Evolutionary conservation across 1,140 invertebrate species (phyloP).

Genomic region (Bombus cullumanus): DNA sequence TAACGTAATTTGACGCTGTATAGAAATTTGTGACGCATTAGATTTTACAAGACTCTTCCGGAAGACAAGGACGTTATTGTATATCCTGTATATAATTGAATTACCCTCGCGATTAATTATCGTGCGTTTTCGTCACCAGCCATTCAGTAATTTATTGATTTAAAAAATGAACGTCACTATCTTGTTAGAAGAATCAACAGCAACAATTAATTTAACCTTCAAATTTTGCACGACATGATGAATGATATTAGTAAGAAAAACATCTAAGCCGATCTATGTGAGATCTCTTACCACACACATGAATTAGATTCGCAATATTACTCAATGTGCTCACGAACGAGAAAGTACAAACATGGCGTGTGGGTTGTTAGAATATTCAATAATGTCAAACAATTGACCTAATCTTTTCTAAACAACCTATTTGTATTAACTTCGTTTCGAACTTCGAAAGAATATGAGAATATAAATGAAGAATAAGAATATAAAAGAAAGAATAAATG

Average conservation of each 20-base stretch:
- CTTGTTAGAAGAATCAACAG: background rate
- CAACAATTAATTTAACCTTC: background rate
- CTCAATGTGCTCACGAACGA: background rate
- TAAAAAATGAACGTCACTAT: background rate
- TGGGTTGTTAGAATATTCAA: background rate
- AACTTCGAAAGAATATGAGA: background rate
- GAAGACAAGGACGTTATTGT: slow-evolving; percentile 43
- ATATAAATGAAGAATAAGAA: background rate
- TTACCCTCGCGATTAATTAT: slow-evolving; percentile 61
- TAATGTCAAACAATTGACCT: background rate
- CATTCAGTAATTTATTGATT: background rate
- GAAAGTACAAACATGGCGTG: background rate
- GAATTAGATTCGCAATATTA: background rate
- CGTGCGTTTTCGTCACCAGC: background rate
- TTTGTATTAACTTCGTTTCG: no score
- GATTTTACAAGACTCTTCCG: slow-evolving; percentile 56
- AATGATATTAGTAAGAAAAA: no score
- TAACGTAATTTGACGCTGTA: slow-evolving; percentile 7
- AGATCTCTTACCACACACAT: background rate
- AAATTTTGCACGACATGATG: no score
- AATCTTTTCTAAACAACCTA: background rate
- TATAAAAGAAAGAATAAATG: background rate
- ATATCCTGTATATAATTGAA: slow-evolving; percentile 53
- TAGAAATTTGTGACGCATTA: slow-evolving; percentile 42
- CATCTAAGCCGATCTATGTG: background rate